Conservation (phyloP, 2,888 invertebrate species). For the Catocala nupta region DNA sequence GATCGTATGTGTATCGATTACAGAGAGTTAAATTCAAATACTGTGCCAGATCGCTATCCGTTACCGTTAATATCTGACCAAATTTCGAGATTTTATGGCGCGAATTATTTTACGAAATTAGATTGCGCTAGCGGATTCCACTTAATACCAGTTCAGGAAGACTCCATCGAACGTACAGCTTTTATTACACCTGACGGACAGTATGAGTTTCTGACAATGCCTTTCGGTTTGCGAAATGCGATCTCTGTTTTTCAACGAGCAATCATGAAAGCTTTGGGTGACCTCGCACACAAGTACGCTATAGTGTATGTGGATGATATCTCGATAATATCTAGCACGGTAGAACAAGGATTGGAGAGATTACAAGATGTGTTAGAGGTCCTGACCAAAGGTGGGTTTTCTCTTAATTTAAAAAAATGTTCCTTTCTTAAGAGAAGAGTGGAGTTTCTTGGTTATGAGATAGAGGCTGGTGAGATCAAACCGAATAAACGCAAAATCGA, state of each 20-base stretch:
- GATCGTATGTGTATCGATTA: conserved; percentile 13
- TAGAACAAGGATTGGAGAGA: conserved; percentile 22
- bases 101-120: not conserved
- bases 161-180: conserved; percentile 10
- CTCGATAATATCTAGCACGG: conserved; percentile 11
- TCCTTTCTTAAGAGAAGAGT: conserved; percentile 34
- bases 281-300: conserved; percentile 17
- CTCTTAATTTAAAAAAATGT: conserved; percentile 45
- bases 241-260: conserved; percentile 34
- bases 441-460: conserved; percentile 40
- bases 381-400: conserved; percentile 34
- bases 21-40: conserved; percentile 10
- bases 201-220: conserved; percentile 33
- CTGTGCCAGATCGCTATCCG: conserved; percentile 3
- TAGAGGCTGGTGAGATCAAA: conserved; percentile 30
- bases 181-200: conserved; percentile 14
- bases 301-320: conserved; percentile 41
- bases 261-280: conserved; percentile 36
- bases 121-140: conserved; percentile 13
- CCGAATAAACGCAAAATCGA: conserved; percentile 45
- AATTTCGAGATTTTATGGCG: not conserved
- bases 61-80: conserved; percentile 1
- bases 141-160: conserved; percentile 1
- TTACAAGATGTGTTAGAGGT: conserved; percentile 16
- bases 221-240: conserved; percentile 30